Evolutionary conservation across 2,888 invertebrate species (phyloP).

Genomic region (Temnothorax unifasciatus): DNA sequence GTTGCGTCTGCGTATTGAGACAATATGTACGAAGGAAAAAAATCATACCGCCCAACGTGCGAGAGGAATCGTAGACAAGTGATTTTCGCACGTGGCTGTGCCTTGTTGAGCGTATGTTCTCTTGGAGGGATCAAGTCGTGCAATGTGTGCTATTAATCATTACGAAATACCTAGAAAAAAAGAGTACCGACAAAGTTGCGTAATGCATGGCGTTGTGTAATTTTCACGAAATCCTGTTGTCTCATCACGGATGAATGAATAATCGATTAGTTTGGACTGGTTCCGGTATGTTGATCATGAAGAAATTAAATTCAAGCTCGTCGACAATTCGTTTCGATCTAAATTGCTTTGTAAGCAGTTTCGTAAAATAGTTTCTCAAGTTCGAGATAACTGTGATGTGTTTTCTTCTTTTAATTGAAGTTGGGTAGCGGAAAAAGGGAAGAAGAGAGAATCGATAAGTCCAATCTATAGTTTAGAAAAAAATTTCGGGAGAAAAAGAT

Average conservation of each 20-base stretch:
- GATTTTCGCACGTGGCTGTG: slow-evolving; percentile 64
- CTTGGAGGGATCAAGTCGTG: slow-evolving; percentile 25
- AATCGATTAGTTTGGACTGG: slow-evolving; percentile 2
- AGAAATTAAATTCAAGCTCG: slow-evolving; percentile 1
- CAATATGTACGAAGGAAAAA: slow-evolving; percentile 53
- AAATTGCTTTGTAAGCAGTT: slow-evolving; percentile 8
- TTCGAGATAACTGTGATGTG: background rate
- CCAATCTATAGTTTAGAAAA: background rate
- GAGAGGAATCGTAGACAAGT: slow-evolving; percentile 56
- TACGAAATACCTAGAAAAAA: background rate
- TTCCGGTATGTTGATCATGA: background rate
- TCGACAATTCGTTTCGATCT: slow-evolving; percentile 15
- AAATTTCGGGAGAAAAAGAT: background rate
- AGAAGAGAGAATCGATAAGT: background rate
- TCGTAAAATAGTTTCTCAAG: background rate
- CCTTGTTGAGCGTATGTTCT: slow-evolving; percentile 55
- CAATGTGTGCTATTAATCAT: background rate
- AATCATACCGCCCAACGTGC: slow-evolving; percentile 70
- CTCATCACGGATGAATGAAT: slow-evolving; percentile 22
- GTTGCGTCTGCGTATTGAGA: slow-evolving; percentile 66
- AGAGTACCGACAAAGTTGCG: background rate
- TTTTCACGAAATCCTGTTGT: slow-evolving; percentile 3
- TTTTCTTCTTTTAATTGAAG: background rate
- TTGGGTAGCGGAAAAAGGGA: background rate
- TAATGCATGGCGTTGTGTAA: background rate